A percentile compares a stretch with the other conserved stretches of the same genome.
These are phyloP conservation scores for Cyclophora punctaria DNA, from an alignment of 2,888 invertebrate genomes.

Conservation along the genomic window DNA sequence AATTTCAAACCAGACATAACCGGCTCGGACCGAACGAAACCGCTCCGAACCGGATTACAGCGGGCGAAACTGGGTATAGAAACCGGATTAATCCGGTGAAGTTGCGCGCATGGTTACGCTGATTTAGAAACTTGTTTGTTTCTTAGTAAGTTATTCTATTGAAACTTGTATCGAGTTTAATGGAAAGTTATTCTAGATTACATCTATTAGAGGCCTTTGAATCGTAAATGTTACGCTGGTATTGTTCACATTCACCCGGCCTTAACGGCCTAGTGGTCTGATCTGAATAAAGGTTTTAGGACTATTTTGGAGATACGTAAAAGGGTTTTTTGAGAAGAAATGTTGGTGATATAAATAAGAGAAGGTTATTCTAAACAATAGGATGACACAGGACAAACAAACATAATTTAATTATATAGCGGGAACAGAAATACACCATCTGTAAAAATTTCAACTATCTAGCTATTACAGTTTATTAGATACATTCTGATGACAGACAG, in stretches of 20 bases:
- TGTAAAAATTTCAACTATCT: too few species aligned
- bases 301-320: too few species aligned
- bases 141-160: constrained; percentile 45
- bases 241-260: constrained; percentile 4
- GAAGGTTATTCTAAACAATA: too few species aligned
- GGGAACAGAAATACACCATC: too few species aligned
- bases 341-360: too few species aligned
- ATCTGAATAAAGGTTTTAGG: too few species aligned
- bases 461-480: too few species aligned
- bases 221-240: constrained; percentile 17
- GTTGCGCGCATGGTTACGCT: constrained; percentile 65
- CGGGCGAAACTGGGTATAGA: constrained; percentile 42
- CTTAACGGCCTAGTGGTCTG: too few species aligned
- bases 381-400: too few species aligned
- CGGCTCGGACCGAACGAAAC: constrained; percentile 33
- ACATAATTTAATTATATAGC: too few species aligned
- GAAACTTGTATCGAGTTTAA: constrained; percentile 35
- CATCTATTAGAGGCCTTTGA: constrained; percentile 29
- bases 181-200: constrained; percentile 44
- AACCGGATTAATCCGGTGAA: constrained; percentile 61
- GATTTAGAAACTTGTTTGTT: constrained; percentile 70
- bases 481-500: too few species aligned
- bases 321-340: too few species aligned
- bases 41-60: constrained; percentile 50
- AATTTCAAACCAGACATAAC: constrained; percentile 53